Evolutionary conservation across 2,888 invertebrate species (phyloP).

Genomic region (Cyaniris semiargus): DNA sequence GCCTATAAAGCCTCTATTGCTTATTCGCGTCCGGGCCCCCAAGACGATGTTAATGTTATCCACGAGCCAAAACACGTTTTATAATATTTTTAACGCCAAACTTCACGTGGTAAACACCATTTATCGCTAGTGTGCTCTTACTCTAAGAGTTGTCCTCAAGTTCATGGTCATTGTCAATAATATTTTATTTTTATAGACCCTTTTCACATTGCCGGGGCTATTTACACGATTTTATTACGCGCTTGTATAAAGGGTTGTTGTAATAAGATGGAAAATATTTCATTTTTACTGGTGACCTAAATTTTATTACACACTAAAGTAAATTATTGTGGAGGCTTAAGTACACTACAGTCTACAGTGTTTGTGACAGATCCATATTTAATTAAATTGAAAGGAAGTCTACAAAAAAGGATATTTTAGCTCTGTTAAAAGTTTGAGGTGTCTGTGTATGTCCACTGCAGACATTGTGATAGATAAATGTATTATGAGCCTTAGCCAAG

Average conservation of each 20-base stretch:
- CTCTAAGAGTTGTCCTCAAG: background rate
- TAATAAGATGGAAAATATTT: conserved; percentile 10
- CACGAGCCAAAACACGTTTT: too few species aligned
- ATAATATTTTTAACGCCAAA: background rate
- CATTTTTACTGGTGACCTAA: background rate
- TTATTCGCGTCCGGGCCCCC: background rate
- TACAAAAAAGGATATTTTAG: too few species aligned
- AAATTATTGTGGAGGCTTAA: background rate
- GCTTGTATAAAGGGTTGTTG: conserved; percentile 1
- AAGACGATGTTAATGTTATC: too few species aligned
- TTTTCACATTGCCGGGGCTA: background rate
- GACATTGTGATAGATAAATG: too few species aligned
- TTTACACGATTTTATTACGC: background rate
- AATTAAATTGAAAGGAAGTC: background rate
- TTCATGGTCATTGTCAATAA: background rate
- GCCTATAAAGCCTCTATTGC: background rate
- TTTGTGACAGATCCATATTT: background rate
- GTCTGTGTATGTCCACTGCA: too few species aligned
- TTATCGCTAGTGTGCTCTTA: background rate
- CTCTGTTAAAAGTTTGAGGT: too few species aligned
- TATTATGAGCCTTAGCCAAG: too few species aligned
- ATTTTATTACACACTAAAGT: conserved; percentile 2
- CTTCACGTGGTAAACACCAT: background rate
- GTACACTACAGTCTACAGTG: background rate
- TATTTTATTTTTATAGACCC: conserved; percentile 10